phyloP scores from a whole-genome alignment of 2,888 invertebrate species.

The Busseola fusca region DNA sequence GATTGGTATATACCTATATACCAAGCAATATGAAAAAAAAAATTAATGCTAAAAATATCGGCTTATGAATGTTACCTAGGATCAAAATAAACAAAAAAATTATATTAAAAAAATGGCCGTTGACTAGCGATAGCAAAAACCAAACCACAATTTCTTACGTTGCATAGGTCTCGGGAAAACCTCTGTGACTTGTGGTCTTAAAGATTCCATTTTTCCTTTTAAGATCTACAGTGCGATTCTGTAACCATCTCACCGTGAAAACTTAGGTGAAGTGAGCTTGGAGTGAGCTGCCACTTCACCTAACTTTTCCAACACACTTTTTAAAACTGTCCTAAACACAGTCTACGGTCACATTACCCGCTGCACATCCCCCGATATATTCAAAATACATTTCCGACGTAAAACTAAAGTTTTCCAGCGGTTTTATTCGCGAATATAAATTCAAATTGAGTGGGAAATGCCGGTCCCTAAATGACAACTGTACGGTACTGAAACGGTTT shows the following conservation, averaged over 20 bases:
- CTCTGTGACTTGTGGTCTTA: too few relatives aligned
- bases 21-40: too few relatives aligned
- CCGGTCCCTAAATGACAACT: conserved; percentile 64
- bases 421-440: conserved; percentile 67
- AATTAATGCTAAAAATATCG: too few relatives aligned
- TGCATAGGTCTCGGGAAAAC: not conserved
- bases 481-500: conserved; percentile 52
- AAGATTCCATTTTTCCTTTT: not conserved
- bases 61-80: too few relatives aligned
- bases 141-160: not conserved
- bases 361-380: conserved; percentile 51
- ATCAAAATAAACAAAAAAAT: too few relatives aligned
- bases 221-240: too few relatives aligned
- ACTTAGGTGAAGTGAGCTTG: too few relatives aligned
- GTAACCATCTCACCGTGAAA: too few relatives aligned
- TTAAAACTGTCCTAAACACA: conserved; percentile 7
- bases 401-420: conserved; percentile 61
- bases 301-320: too few relatives aligned
- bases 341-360: conserved; percentile 23
- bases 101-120: not conserved
- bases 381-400: conserved; percentile 55
- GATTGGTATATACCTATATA: too few relatives aligned
- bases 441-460: conserved; percentile 73
- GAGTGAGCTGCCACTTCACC: too few relatives aligned
- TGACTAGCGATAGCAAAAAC: not conserved